Evolutionary conservation across 53 echinoderm and acorn worm genomes (phyloP), one percentile per base, ranked within the genome.

Genomic region (Henricia sp.): DNA sequence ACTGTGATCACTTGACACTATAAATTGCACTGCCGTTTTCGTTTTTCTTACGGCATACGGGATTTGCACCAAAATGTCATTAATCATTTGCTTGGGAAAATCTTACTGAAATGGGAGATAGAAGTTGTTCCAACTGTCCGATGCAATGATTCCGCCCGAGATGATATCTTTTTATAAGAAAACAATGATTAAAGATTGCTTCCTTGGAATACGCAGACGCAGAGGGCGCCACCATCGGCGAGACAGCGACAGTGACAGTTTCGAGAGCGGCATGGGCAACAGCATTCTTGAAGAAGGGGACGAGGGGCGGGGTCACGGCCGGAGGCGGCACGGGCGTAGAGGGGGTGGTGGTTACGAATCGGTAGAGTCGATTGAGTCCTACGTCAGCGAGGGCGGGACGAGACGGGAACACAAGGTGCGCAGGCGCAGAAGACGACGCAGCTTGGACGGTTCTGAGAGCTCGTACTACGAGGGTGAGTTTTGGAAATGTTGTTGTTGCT

Each of bases 191-290:
- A n/a, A n/a, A n/a, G n/a, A n/a, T n/a, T n/a, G n/a, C 11, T 4
- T 39, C 8, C 1, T 3, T 5, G 0, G 17, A 3, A 12, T 55
- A 23, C 62, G 24, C 52, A 84, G 85, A 39, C 20, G 34, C 9
- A 68, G 14, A 53, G 68, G 68, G 68, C 56, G 83, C 69, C 83
- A 52, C 55, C 83, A 39, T 14, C 33, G 83, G 67, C 52, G 37
- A 48, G 1, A 88, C 27, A 88, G 85, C 36, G 85, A 90, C 77
- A 85, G 85, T 52, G 85, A 90, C 42, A 78, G 85, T 41, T 57
- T 77, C 12, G 83, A 83, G 53, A 90, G 90, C 63, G 85, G 89
- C 27, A 73, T 90, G 41, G 90, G 80, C 0, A 30, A 84, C 23
- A 85, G 90, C 37, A 77, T 85, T n/a, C 63, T 80, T 44, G 80